Evolutionary conservation across 1,140 invertebrate genomes (phyloP).

Genomic region (Drosophila simulans): DNA sequence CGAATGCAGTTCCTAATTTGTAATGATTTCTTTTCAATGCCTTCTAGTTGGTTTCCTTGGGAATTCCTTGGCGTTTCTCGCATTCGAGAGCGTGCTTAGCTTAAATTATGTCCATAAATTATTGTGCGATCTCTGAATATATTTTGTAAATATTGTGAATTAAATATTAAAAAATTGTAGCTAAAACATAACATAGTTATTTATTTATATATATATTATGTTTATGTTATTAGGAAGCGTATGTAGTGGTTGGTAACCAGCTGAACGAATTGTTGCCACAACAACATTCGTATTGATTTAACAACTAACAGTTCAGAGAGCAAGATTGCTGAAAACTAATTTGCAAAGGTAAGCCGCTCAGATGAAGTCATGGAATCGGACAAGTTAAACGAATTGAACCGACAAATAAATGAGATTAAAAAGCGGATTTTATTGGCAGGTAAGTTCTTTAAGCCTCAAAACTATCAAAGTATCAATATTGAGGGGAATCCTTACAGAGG

Average conservation of each 20-base stretch:
- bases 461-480: background rate
- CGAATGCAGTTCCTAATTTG: background rate
- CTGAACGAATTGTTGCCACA: constrained; percentile 30
- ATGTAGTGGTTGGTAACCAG: constrained; percentile 1
- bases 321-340: background rate
- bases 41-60: constrained; percentile 7
- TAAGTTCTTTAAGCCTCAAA: constrained; percentile 55
- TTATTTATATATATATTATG: too few relatives aligned
- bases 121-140: constrained; percentile 18
- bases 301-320: constrained; percentile 29
- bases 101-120: constrained; percentile 15
- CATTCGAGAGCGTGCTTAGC: background rate
- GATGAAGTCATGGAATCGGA: constrained; percentile 85
- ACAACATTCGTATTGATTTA: constrained; percentile 58
- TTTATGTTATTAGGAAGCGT: background rate
- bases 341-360: background rate
- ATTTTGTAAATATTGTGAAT: constrained; percentile 18
- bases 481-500: constrained; percentile 86
- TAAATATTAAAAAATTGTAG: background rate
- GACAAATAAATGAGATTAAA: constrained; percentile 91
- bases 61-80: constrained; percentile 1
- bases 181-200: too few relatives aligned
- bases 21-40: background rate
- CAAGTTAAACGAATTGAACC: constrained; percentile 88
- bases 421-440: constrained; percentile 93